Evolutionary conservation across 2,113 vertebrate species (phyloP).

Genomic region (Felis catus): F.catus_Fca126_mat1.0 CM031420.1:68545501-68546000

Average conservation of each 20-base stretch:
- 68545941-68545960: no score
- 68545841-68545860: no score
- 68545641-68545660: conserved; percentile 8
- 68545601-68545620: conserved; percentile 4
- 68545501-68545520: conserved; percentile 43
- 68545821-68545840: no score
- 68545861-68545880: no score
- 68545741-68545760: neutral
- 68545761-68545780: neutral
- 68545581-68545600: conserved; percentile 56
- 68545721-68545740: neutral
- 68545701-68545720: neutral
- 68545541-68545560: conserved; percentile 59
- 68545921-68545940: no score
- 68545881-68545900: no score
- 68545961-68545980: no score
- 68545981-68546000: no score
- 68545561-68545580: conserved; percentile 35
- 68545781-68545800: neutral
- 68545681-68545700: neutral
- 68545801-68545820: neutral
- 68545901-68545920: no score
- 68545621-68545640: conserved; percentile 9
- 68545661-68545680: neutral
- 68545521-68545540: neutral